Evolutionary conservation across 35 echinoderm and acorn worm genomes (phyloP).

Genomic region (Apostichopus japonicus): DNA sequence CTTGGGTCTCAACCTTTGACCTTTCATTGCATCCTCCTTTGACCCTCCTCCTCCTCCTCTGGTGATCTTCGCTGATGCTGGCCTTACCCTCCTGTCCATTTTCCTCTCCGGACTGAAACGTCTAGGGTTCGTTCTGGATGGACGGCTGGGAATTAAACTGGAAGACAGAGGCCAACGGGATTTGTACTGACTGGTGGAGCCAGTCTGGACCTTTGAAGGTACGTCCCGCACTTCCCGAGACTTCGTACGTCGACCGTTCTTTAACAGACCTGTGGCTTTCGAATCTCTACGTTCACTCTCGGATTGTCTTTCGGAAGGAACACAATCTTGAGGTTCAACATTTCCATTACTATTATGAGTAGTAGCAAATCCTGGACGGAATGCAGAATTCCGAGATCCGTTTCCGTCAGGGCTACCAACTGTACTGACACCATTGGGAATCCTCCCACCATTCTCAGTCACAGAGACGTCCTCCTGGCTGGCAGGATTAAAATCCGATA

Average conservation of each 20-base stretch:
- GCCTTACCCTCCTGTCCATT: conserved; percentile 23
- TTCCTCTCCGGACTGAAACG: conserved; percentile 1
- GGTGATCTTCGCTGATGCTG: conserved; percentile 42
- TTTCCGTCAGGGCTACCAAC: background rate
- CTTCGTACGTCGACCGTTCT: background rate
- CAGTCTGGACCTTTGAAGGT: background rate
- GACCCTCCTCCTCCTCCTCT: background rate
- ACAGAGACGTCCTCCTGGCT: background rate
- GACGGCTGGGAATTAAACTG: background rate
- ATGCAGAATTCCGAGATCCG: background rate
- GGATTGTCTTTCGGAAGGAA: background rate
- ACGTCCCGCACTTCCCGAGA: background rate
- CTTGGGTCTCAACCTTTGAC: conserved; percentile 63
- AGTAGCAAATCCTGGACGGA: background rate
- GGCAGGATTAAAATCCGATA: conserved; percentile 58
- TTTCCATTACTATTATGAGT: background rate
- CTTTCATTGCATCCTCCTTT: conserved; percentile 6
- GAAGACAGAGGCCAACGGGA: conserved; percentile 42
- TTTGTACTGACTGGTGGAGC: conserved; percentile 19
- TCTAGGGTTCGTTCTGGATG: background rate
- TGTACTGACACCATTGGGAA: background rate
- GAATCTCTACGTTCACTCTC: background rate
- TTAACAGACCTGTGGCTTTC: background rate
- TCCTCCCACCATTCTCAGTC: background rate
- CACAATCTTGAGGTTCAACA: background rate